phyloP scores from a whole-genome alignment of 2,113 vertebrate species.

The Gallinago media region DNA sequence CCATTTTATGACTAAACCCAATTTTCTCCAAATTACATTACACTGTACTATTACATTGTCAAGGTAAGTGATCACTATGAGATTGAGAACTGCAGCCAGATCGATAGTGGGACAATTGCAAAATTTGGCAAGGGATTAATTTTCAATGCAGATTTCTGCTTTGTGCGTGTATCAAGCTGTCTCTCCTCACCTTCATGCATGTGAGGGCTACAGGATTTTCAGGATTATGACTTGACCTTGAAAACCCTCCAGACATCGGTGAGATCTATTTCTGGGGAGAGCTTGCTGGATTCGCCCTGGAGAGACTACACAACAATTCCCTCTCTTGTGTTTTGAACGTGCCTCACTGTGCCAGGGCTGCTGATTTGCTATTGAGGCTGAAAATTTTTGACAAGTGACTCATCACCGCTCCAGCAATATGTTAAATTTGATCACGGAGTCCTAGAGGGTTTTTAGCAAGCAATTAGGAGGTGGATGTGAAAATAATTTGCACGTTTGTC shows the following conservation, averaged over 20 bases:
- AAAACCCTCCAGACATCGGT: background rate
- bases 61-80: background rate
- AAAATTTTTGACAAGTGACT: constrained; percentile 51
- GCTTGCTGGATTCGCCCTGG: background rate
- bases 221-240: background rate
- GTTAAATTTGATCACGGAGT: constrained; percentile 62
- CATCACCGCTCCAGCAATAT: constrained; percentile 7
- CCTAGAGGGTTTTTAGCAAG: constrained; percentile 63
- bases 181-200: background rate
- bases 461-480: constrained; percentile 74
- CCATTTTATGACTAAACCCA: background rate
- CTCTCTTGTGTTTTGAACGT: background rate
- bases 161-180: background rate
- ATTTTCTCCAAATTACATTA: background rate
- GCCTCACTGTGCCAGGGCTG: background rate
- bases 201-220: background rate
- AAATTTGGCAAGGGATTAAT: background rate
- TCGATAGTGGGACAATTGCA: background rate
- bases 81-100: background rate
- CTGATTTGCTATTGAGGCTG: constrained; percentile 2
- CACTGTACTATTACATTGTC: background rate
- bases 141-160: background rate
- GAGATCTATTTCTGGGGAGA: background rate
- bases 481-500: constrained; percentile 74
- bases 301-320: background rate